Base-by-base conservation (phyloP, 2,797 vertebrate genomes). In the Emydoidea blandingii region DNA sequence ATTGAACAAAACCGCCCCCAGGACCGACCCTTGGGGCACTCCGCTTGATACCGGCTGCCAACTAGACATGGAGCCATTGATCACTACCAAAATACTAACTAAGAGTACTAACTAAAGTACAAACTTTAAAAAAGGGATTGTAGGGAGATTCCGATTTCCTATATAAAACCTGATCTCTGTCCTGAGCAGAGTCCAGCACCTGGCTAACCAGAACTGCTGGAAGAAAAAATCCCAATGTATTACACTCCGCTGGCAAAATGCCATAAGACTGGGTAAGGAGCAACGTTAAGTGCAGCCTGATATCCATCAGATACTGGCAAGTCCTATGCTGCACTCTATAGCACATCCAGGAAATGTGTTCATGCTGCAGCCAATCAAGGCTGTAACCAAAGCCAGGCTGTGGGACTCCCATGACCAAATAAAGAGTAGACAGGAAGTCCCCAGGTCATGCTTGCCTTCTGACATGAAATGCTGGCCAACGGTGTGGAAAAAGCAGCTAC, bases 231-330 rank as follows among this genome's bases (percentile, higher is more conserved):
- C 0, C 12, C 15, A 2, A 41, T 1, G 1, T 9, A 3, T 8
- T 14, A 14, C 4, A 83, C 59, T 34, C 41, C 76, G 18, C 19
- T 2, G 31, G 47, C 31, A 15, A 84, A 79, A 25, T 29, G 7
- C 41, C 5, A 44, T 1, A 14, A 41, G 78, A 2, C 2, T 0
- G 14, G 11, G 50, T 6, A 0, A 14, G 47, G 78, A 59, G 10
- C 9, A 1, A 4, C 0, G 2, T 1, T 19, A 44, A 4, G 19
- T 2, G 62, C 62, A 16, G 53, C 8, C 34, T 4, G 2, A 52
- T 10, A 44, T 25, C 27, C 47, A 14, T 12, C 19, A 50, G 37
- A 11, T 44, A 3, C 68, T 25, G 37, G 68, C 37, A 29, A 29
- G 72, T 9, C 8, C 72, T 74, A 3, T 21, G 41, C 68, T 41